Evolutionary conservation across 2,113 vertebrate genomes (phyloP), one percentile per base, ranked within the genome.

Genomic region (Numenius arquata): DNA sequence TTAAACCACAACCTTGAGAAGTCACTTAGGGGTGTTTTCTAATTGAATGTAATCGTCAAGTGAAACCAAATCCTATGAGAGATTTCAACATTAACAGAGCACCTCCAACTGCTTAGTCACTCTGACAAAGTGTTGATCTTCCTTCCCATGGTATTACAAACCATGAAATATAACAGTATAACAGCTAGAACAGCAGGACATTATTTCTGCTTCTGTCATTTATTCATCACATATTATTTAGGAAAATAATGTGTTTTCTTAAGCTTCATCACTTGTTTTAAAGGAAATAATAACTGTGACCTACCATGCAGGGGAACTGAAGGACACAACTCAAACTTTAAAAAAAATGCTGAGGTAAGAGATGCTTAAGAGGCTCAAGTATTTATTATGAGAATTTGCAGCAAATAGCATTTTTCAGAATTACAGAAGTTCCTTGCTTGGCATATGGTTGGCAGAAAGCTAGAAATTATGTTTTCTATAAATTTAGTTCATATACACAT

Each of bases 11-110:
- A 77, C 93, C 92, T 94, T 94, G 90, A 97, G 88, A 88, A 94
- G 88, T 84, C 85, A 91, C 79, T 95, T 89, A 92, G 74, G 83
- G 40, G 65, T 91, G 84, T 87, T 89, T 81, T 68, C 89, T 95
- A 96, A 96, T 90, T 96, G 95, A 95, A 94, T 94, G 85, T 90
- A 93, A 94, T 94, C 79, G 50, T 41, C 87, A 85, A 91, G 81
- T 66, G 74, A 89, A 59, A 58, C 89, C 61, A 93, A 62, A 70
- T 70, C 94, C 88, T 38, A 0, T 25, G 81, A 95, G 93, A 76
- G 38, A 9, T 45, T 70, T 58, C 77, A 85, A 50, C 91, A 73
- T 85, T 45, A 94, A 18, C 91, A 55, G 45, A 62, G 41, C 45
- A 70, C 48, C 81, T 83, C 78, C 62, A 38, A 56, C 47, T 91